Base-by-base conservation (phyloP, 1,140 invertebrate species). In the Himalopsyche phryganea region DNA sequence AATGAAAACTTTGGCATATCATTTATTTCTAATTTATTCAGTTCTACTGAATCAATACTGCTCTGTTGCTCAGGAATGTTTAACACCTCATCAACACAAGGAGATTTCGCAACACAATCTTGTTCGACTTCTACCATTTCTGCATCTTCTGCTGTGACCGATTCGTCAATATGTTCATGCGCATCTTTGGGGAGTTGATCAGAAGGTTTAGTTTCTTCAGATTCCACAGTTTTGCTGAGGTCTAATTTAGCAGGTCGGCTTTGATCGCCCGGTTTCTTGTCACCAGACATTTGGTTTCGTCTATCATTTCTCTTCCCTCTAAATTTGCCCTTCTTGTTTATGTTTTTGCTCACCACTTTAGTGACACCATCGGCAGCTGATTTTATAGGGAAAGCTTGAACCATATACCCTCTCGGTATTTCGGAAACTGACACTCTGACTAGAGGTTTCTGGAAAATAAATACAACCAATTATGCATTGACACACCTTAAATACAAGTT, bases 361-460 rank as follows among this genome's bases (percentile, higher is more conserved):
- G 66, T 73, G 0, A 67, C 33, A 9, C 67, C 67, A 41, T 71
- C 73, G 1, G 71, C 69, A 18, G 35, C 13, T 0, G 23, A 15
- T 50, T 61, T 61, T 13, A 53, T 33, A 0, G 50, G 52, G 3
- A 50, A 15, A 18, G 52, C 20, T 14, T 67, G 58, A 1, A 63
- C 59, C 2, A 62, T 62, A n/a, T 68, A 66, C 1, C 76, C 75
- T 11, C 77, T 67, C 7, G 76, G 70, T 33, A 81, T 74, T 61
- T 84, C 81, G 47, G 74, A 69, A 33, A 86, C 78, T 1, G 68
- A 61, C 18, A 85, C 71, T 49, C 74, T 71, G 50, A 77, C 80
- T 35, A 86, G 63, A 0, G 79, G 70, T 62, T 80, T 75, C 75
- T 83, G 66, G 19, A 72, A 76, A 63, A 57, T 51, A 5, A 50